Evolutionary conservation across 2,113 vertebrate species (phyloP).

Genomic region (Rattus rattus): DNA sequence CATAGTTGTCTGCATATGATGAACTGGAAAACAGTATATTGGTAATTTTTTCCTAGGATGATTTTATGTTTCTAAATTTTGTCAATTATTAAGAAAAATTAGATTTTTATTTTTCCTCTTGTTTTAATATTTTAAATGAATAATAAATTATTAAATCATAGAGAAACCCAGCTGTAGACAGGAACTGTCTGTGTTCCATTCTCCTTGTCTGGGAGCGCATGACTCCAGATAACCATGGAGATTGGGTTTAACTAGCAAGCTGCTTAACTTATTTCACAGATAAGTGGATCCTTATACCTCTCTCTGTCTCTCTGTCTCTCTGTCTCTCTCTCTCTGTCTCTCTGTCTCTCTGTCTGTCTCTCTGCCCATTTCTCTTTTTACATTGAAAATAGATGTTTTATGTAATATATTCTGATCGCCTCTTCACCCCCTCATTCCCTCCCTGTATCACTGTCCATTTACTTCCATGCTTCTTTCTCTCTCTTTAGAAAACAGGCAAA

Average conservation of each 20-base stretch:
- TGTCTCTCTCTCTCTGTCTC: neutral
- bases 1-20: neutral
- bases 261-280: neutral
- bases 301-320: neutral
- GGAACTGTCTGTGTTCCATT: neutral
- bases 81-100: constrained; percentile 27
- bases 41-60: neutral
- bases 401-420: neutral
- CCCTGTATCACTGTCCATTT: neutral
- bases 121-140: constrained; percentile 51
- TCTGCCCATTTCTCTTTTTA: neutral
- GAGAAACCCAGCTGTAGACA: constrained; percentile 20
- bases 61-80: constrained; percentile 61
- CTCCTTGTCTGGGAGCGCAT: neutral
- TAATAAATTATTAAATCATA: constrained; percentile 46
- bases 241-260: neutral
- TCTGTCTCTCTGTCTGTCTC: neutral
- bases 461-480: neutral
- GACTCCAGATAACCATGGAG: neutral
- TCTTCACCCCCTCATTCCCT: neutral
- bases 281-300: neutral
- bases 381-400: neutral
- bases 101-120: constrained; percentile 36
- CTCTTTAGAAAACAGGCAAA: neutral
- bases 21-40: constrained; percentile 18